phyloP scores from a whole-genome alignment of 1,140 invertebrate genomes.

The Batillaria attramentaria region DNA sequence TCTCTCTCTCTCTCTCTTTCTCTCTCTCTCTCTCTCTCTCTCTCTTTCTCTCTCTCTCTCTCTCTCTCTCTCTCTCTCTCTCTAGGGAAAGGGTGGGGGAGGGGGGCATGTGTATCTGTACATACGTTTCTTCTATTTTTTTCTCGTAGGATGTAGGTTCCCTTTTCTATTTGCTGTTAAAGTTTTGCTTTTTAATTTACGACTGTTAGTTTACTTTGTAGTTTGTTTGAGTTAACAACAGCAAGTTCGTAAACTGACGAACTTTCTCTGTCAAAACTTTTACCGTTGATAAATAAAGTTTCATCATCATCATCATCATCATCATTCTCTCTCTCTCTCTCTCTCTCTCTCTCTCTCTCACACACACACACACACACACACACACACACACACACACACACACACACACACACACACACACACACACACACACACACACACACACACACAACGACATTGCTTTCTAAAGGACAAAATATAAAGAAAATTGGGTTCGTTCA shows the following conservation, averaged over 20 bases:
- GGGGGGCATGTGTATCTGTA: background rate
- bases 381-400: background rate
- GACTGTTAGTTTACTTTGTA: too few relatives aligned
- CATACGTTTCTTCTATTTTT: too few relatives aligned
- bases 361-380: background rate
- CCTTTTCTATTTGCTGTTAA: too few relatives aligned
- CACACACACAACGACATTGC: too few relatives aligned
- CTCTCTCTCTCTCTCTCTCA: background rate
- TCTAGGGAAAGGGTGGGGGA: background rate
- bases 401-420: background rate
- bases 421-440: background rate
- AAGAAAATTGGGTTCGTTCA: background rate
- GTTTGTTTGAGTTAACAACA: too few relatives aligned
- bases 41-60: background rate
- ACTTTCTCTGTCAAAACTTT: too few relatives aligned
- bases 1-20: slow-evolving; percentile 15
- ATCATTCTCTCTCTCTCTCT: background rate
- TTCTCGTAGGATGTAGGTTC: too few relatives aligned
- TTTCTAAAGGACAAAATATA: too few relatives aligned
- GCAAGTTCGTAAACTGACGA: too few relatives aligned
- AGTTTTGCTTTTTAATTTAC: too few relatives aligned
- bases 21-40: background rate
- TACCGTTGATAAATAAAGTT: too few relatives aligned
- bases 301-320: too few relatives aligned
- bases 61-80: background rate